phyloP scores from a whole-genome alignment of 2,113 vertebrate genomes.

The Otolemur garnettii region DNA sequence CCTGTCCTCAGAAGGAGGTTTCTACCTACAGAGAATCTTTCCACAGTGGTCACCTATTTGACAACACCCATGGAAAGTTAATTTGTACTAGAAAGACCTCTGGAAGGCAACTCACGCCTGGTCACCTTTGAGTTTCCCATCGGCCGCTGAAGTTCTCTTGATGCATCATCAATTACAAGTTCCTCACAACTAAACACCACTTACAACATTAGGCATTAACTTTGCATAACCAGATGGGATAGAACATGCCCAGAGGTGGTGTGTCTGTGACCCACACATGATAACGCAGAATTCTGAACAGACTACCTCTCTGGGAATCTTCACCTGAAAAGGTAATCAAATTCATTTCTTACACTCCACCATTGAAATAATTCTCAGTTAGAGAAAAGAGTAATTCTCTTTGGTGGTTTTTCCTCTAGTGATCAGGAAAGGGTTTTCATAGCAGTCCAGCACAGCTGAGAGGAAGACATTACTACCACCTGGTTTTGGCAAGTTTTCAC shows the following conservation, averaged over 20 bases:
- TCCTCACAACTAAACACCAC: neutral
- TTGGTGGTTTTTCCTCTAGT: conserved; percentile 1
- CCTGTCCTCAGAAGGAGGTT: neutral
- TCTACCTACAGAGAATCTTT: neutral
- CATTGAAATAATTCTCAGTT: neutral
- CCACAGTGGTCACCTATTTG: neutral
- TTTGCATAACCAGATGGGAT: conserved; percentile 1
- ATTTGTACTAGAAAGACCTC: neutral
- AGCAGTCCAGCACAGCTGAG: neutral
- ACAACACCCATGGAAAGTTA: conserved; percentile 11
- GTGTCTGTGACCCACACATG: neutral
- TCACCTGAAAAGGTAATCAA: neutral
- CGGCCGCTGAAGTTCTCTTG: neutral
- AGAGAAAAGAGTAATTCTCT: neutral
- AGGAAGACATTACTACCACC: neutral
- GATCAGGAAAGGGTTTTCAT: neutral
- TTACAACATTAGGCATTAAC: neutral
- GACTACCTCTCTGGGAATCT: conserved; percentile 43
- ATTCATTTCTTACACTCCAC: neutral
- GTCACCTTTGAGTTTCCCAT: neutral
- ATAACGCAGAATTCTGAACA: neutral
- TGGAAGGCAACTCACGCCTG: neutral
- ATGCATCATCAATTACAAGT: neutral
- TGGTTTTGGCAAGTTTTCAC: conserved; percentile 7
- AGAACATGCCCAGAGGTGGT: conserved; percentile 24